Base-by-base conservation (phyloP, 2,888 invertebrate species). In the Drosophila koepferae region DNA sequence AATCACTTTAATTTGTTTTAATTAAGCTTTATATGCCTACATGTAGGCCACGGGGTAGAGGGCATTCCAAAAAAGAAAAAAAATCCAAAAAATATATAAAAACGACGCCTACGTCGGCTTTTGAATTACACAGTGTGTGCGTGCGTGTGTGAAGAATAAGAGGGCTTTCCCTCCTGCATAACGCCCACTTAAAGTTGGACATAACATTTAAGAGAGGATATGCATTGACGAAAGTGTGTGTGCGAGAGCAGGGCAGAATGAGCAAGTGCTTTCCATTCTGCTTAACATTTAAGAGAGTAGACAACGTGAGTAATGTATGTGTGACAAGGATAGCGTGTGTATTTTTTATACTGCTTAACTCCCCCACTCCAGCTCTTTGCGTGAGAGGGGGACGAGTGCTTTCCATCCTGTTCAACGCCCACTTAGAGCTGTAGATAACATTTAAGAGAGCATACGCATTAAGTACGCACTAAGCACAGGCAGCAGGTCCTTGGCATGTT, bases 1-100 rank as follows among this genome's bases (percentile, higher is more conserved):
- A 92, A 91, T 91, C 92, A 92, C 91, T 90, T 91, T 91, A 91
- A 91, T 91, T 91, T 90, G 90, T 87, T 82, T 92, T 91, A 91
- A 91, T 92, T 91, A 92, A 92, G 90, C 90, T 86, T 82, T 83
- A 78, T 90, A 84, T 84, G 91, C 91, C 88, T 78, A 83, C 64
- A 44, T 41, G 74, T 43, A 12, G 56, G 12, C 48, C 38, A 16
- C 38, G 72, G 67, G 63, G 28, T 36, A n/a, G 51, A 6, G 12
- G 61, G 41, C 43, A 53, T 41, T 28, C 80, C 66, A 72, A 81
- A 43, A 31, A 49, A 49, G 8, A 38, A 48, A 5, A 18, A 41
- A 34, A 34, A 51, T 16, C 31, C 31, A 34, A 51, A 12, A 53
- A 36, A 53, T 18, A 51, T 34, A 53, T 36, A 28, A 59, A 46